phyloP scores from a whole-genome alignment of 2,113 vertebrate species.

The Castor canadensis region DNA sequence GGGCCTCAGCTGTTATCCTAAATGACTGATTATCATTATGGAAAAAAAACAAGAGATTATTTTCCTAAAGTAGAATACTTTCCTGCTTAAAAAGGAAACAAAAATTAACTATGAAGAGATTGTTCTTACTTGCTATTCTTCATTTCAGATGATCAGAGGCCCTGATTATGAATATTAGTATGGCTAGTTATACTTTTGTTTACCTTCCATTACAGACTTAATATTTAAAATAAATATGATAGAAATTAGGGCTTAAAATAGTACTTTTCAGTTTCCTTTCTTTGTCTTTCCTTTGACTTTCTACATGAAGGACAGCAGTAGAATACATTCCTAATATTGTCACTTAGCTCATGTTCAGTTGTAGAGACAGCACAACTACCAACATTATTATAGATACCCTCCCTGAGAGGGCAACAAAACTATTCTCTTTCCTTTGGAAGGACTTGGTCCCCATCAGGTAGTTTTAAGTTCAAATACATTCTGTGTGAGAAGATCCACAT shows the following conservation, averaged over 20 bases:
- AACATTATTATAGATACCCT: background rate
- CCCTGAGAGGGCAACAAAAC: background rate
- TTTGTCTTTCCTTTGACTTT: background rate
- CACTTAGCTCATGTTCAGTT: background rate
- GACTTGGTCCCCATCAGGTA: no score
- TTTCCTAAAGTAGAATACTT: background rate
- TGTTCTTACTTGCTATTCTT: background rate
- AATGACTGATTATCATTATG: background rate
- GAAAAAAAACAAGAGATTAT: background rate
- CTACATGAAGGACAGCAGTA: background rate
- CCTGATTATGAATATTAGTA: background rate
- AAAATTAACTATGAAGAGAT: background rate
- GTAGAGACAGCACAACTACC: no score
- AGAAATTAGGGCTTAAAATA: no score
- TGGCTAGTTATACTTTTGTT: background rate
- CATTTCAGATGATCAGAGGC: background rate
- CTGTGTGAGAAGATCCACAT: background rate
- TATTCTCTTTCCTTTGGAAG: background rate
- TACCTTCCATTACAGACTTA: background rate
- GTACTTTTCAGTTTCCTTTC: no score
- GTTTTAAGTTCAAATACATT: background rate
- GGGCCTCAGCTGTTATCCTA: background rate
- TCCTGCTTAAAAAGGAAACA: background rate
- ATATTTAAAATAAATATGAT: no score
- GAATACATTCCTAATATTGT: background rate